These are phyloP conservation scores for Graphium colonna DNA, from an alignment of 2,888 invertebrate genomes.

Conservation along the genomic window DNA sequence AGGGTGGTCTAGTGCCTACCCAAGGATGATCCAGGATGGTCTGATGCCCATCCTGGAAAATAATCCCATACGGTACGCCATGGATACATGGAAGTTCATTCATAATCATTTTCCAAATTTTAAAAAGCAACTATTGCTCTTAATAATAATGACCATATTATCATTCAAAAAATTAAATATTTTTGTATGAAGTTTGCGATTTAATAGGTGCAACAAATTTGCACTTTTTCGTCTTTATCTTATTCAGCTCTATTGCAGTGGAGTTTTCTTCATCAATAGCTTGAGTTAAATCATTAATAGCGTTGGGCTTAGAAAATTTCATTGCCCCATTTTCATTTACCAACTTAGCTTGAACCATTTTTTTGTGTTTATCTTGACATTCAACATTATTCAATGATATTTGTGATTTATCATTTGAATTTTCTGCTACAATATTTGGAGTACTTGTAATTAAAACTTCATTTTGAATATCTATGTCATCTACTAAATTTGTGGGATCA, in stretches of 20 bases:
- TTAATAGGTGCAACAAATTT: slow-evolving; percentile 58
- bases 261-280: slow-evolving; percentile 19
- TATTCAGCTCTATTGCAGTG: slow-evolving; percentile 16
- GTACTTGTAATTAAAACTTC: not conserved
- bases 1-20: too few species aligned
- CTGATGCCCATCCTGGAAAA: too few species aligned
- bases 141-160: not conserved
- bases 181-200: slow-evolving; percentile 41
- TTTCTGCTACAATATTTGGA: not conserved
- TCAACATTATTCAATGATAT: slow-evolving; percentile 16
- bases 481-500: slow-evolving; percentile 29
- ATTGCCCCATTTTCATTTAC: slow-evolving; percentile 61
- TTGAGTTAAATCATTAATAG: slow-evolving; percentile 7
- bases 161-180: not conserved
- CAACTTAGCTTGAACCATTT: slow-evolving; percentile 54
- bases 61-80: too few species aligned
- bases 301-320: slow-evolving; percentile 56
- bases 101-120: not conserved
- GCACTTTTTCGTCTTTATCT: slow-evolving; percentile 43
- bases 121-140: not conserved
- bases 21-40: too few species aligned
- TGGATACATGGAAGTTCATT: not conserved
- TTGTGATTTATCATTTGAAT: not conserved
- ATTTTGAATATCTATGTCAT: slow-evolving; percentile 22
- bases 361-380: slow-evolving; percentile 29